Evolutionary conservation across 2,888 invertebrate species (phyloP), one percentile per base, ranked within the genome.

Genomic region (Gibbula magus): DNA sequence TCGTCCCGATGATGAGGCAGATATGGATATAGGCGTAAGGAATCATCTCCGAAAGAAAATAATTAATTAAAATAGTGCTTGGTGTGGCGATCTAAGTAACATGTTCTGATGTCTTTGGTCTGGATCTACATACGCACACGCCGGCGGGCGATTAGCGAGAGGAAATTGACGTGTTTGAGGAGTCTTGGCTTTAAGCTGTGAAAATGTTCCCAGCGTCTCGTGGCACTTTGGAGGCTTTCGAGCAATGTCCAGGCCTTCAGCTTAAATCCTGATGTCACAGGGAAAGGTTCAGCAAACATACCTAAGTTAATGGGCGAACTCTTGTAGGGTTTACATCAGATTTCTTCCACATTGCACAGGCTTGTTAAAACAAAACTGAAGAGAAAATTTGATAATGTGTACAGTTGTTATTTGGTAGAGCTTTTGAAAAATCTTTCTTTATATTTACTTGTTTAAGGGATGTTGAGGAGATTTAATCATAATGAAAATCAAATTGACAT

Each of bases 181-280:
- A 61, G 61, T 61, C 61, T 61, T 61, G 61, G 25, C 61, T 61
- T 61, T 61, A 61, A 61, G 61, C 61, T 61, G 61, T 61, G 61
- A 61, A 61, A 61, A 61, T 61, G 25, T 61, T 29, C 16, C 29
- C 29, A 61, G 29, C 61, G 61, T 61, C 61, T 61, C 29, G 29
- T 22, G 61, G 61, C 10, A 61, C 29, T 61, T 25, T 29, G 29
- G 2, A 29, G 61, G 61, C 61, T 29, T 61, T 2, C 29, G 29
- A 61, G 29, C 61, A 16, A 61, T 61, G 61, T 29, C 25, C 29
- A 61, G 29, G 29, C 25, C 29, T 61, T 18, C 25, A 8, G 61
- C 16, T 8, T 29, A 25, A 5, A 10, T 29, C 61, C 29, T 4
- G 61, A 61, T 61, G 61, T 25, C 61, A 61, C 61, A 61, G 13